Base-by-base conservation (phyloP, 2,113 vertebrate species). In the Onychorhynchus coronatus region DNA sequence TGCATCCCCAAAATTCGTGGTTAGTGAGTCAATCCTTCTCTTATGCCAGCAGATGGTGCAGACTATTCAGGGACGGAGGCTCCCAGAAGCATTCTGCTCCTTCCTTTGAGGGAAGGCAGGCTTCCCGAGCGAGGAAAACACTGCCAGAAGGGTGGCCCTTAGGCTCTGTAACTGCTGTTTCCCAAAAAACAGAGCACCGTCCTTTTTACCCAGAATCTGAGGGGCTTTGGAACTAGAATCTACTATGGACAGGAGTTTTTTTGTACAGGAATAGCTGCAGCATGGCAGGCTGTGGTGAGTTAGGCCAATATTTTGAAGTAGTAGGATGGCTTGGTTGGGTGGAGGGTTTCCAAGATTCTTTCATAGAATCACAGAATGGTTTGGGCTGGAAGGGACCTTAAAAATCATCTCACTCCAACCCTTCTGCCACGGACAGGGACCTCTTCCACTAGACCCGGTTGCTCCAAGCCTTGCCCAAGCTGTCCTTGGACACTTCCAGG, bases 1-100 rank as follows among this genome's bases (percentile, higher is more conserved):
- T 58, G 76, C 61, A 44, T 88, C 92, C 96, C 96, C 9, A 0
- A 81, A 94, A 94, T 95, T 89, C 92, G 27, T 87, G 91, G 96
- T 85, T 92, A 82, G 96, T 96, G 93, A 95, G 91, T 97, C 92
- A 92, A 80, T 96, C 96, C 91, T 96, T 21, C 93, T 93, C 80
- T 91, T 88, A 65, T 94, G 93, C 93, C 96, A 94, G 93, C 95
- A 96, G 96, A 96, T 96, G 93, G 95, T 96, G 96, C 95, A 95
- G 96, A 96, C 92, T 95, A 91, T 95, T 88, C 96, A 96, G 88
- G 94, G 96, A 96, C 49, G 1, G 95, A 96, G 94, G 91, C 80
- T 93, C 92, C 93, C 95, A 91, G 73, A 91, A 94, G 95, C 91
- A 62, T 86, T 87, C 93, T 87, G 91, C 91, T 92, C 85, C 80